These are phyloP conservation scores for Erebia palarica DNA, from an alignment of 2,888 invertebrate species.

Conservation along the genomic window DNA sequence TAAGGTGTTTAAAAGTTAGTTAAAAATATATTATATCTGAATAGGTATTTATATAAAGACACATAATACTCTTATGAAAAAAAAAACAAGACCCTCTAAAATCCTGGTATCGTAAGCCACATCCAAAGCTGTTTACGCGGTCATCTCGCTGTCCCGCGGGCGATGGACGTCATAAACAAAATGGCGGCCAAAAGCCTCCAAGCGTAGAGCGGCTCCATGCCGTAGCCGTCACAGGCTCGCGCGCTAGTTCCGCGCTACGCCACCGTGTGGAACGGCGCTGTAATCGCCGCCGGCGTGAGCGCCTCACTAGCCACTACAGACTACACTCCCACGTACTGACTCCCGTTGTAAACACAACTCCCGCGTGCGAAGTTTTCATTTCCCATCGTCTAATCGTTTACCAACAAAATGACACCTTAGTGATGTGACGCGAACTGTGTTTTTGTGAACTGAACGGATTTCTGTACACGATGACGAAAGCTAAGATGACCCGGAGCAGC, in stretches of 20 bases:
- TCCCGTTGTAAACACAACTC: constrained; percentile 73
- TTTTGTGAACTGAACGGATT: constrained; percentile 59
- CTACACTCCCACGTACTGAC: constrained; percentile 75
- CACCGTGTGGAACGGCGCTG: constrained; percentile 52
- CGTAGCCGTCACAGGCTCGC: constrained; percentile 60
- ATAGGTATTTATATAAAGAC: background rate
- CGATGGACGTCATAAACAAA: constrained; percentile 58
- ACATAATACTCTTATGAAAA: background rate
- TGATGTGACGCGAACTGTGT: constrained; percentile 69
- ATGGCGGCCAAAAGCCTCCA: constrained; percentile 65
- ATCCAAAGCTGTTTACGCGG: constrained; percentile 35
- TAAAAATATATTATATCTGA: no score
- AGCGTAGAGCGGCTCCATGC: constrained; percentile 50
- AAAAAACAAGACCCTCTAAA: constrained; percentile 1
- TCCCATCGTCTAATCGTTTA: constrained; percentile 58
- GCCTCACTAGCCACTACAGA: constrained; percentile 46
- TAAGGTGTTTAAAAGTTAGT: no score
- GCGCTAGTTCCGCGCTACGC: constrained; percentile 68
- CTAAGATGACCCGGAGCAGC: constrained; percentile 80
- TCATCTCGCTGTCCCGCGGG: constrained; percentile 51
- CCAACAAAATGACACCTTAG: constrained; percentile 62
- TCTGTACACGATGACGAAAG: constrained; percentile 79
- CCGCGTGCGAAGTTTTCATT: constrained; percentile 58
- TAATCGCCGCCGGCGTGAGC: constrained; percentile 52
- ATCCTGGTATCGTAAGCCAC: background rate